phyloP scores from a whole-genome alignment of 2,113 vertebrate genomes.

The Ailurus styani region DNA sequence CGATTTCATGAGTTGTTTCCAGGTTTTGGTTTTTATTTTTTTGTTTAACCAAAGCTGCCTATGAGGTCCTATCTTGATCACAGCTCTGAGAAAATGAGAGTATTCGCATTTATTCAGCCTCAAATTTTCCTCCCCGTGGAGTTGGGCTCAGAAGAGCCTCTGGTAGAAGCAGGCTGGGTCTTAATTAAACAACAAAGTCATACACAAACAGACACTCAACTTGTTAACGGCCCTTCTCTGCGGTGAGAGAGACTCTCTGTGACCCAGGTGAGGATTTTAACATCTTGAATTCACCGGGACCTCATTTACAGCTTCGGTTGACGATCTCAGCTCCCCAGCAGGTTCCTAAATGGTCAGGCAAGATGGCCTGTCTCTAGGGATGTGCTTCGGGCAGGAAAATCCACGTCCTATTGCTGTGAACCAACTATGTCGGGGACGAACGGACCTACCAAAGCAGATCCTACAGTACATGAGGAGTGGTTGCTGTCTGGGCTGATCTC shows the following conservation, averaged over 20 bases:
- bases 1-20: background rate
- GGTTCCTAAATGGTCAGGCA: background rate
- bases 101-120: background rate
- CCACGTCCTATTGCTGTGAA: fast-evolving
- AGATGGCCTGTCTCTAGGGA: background rate
- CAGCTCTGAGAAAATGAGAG: background rate
- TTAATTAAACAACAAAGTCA: background rate
- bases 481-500: background rate
- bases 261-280: background rate
- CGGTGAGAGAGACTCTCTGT: background rate
- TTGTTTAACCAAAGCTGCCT: background rate
- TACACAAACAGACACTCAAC: fast-evolving
- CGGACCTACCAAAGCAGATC: background rate
- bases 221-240: background rate
- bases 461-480: fast-evolving
- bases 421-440: background rate
- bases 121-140: fast-evolving
- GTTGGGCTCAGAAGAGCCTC: background rate
- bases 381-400: background rate
- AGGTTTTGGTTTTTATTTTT: background rate
- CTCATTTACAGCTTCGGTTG: background rate
- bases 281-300: fast-evolving
- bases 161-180: background rate
- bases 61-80: background rate
- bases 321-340: fast-evolving